Percentiles rank a stretch among this genome's conserved stretches.
These are phyloP conservation scores for Wasmannia auropunctata DNA, from an alignment of 1,140 invertebrate genomes.

Conservation along the genomic window DNA sequence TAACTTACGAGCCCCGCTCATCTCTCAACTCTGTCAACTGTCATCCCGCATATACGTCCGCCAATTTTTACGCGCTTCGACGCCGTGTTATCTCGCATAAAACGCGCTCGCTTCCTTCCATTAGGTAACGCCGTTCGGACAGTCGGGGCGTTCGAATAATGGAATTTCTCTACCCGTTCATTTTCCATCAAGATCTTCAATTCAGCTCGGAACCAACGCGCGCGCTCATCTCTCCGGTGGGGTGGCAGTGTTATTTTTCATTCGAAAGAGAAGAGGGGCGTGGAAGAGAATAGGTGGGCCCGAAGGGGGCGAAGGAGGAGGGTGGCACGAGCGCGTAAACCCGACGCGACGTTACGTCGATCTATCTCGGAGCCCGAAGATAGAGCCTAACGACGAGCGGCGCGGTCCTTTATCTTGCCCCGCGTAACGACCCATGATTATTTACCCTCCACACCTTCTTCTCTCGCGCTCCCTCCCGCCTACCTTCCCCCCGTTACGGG, in stretches of 20 bases:
- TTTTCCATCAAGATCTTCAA: slow-evolving; percentile 25
- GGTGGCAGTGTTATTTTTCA: slow-evolving; percentile 59
- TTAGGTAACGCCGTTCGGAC: slow-evolving; percentile 33
- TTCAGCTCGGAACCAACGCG: slow-evolving; percentile 4
- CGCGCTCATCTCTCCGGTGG: slow-evolving; percentile 32
- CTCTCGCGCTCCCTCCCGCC: background rate
- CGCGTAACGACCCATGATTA: slow-evolving; percentile 57
- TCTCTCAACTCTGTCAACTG: slow-evolving; percentile 19
- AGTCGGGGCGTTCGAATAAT: slow-evolving; percentile 20
- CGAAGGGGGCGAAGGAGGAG: no score
- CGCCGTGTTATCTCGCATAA: slow-evolving; percentile 1
- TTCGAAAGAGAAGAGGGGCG: background rate
- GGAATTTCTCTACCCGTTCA: slow-evolving; percentile 23
- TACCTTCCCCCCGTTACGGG: background rate
- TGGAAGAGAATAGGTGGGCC: no score
- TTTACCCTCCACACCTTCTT: slow-evolving; percentile 48
- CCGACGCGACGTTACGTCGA: slow-evolving; percentile 46
- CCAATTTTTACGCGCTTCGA: slow-evolving; percentile 17
- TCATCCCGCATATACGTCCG: slow-evolving; percentile 7
- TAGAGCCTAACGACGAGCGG: slow-evolving; percentile 59
- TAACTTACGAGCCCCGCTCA: slow-evolving; percentile 1
- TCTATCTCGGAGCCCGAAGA: slow-evolving; percentile 41
- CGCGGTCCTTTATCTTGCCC: slow-evolving; percentile 50
- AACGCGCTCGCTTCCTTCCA: background rate
- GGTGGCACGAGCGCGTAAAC: slow-evolving; percentile 46